Evolutionary conservation across 2,113 vertebrate genomes (phyloP), one percentile per base, ranked within the genome.

Genomic region (Sakesphorus luctuosus): DNA sequence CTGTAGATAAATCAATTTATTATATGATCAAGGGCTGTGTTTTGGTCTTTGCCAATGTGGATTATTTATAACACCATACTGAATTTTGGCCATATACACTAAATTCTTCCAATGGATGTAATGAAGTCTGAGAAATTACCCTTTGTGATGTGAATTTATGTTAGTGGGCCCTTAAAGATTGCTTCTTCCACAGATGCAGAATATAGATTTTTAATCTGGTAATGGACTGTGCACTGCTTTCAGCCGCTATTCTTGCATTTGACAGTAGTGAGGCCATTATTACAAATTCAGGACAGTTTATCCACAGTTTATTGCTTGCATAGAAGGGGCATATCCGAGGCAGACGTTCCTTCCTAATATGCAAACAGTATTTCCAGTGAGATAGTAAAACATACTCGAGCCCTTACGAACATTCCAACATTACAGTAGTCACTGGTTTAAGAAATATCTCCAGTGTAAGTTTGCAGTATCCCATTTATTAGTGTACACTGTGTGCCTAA

Each of bases 31-130:
- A 84, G 49, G 49, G 7, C 53, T 63, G 31, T 4, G 17, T 67
- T 95, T 81, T 79, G 56, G 33, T 93, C 86, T 84, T 68, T 79
- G 68, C 43, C 90, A 74, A 68, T 68, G 46, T 84, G 35, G 92
- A 85, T 95, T 87, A 91, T 97, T 94, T 87, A 56, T 59, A 86
- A 66, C 25, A 21, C 9, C 12, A 28, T 36, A 40, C 59, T 81
- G 46, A 85, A 46, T 82, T 96, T 94, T 76, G 84, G 47, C 38
- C 38, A 31, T 76, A 53, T 31, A 43, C 46, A 62, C 49, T 71
- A 77, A 84, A 72, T 74, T 86, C 25, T 73, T 92, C 61, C 74
- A 75, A 49, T 13, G 84, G 25, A 53, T 81, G 29, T 76, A 91
- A 79, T 87, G 49, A 73, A 74, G 38, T 50, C 72, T 58, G 49